Base-by-base conservation (phyloP, 1,140 invertebrate species). In the Galleria mellonella region DNA sequence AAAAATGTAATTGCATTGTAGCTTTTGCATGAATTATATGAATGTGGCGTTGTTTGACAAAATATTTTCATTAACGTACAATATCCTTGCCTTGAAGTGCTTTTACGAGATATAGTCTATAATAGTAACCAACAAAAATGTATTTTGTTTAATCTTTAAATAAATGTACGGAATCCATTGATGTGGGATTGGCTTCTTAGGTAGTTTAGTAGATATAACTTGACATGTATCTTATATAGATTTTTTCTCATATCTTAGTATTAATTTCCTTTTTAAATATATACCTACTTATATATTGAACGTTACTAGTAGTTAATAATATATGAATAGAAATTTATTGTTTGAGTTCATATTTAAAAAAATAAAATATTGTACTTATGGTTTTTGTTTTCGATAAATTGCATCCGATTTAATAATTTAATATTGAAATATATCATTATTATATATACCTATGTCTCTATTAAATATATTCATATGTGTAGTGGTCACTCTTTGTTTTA, bases 381-480 rank as follows among this genome's bases (percentile, higher is more conserved):
- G 32, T 1, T 9, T 10, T 33, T 10, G 9, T 33, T 37, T 9
- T 7, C 1, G 12, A 33, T 43, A 23, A n/a, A n/a, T n/a, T n/a
- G 10, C 9, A 41, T 12, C 35, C 15, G 17, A 31, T 17, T 32
- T 32, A n/a, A 43, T 43, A 31, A 6, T 3, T 23, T 23, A 23
- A 3, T 23, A 23, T n/a, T 3, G 17, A 55, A 63, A 55, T 62
- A 59, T 57, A 55, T 51, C 56, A 48, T 49, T 48, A 52, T 55
- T 51, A 40, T 55, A 58, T 57, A 47, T 67, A 70, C 64, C 55
- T 70, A 72, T 73, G 55, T 73, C 65, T 65, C 47, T 45, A 70
- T 66, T 77, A 72, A 78, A 72, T 68, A 69, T 68, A 66, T 71
- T 73, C 57, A 54, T 72, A 70, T 69, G 62, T 72, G 72, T 72